Evolutionary conservation across 2,797 vertebrate species (phyloP).

Genomic region (Dendrocincla fuliginosa): DNA sequence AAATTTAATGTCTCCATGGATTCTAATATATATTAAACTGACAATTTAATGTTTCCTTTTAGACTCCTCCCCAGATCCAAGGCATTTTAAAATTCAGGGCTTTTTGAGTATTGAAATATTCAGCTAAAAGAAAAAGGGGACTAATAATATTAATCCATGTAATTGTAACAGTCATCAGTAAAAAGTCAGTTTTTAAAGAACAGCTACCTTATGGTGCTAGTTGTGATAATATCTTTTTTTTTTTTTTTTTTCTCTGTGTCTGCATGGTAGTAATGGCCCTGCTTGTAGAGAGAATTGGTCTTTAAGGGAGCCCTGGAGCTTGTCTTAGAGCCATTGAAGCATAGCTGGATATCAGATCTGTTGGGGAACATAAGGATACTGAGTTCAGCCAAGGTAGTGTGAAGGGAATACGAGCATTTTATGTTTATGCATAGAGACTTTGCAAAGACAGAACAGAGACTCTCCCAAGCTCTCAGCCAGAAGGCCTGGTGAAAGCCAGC

Average conservation of each 20-base stretch:
- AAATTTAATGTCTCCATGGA: slow-evolving; percentile 26
- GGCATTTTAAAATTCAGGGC: slow-evolving; percentile 35
- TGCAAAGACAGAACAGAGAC: not conserved
- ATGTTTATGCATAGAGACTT: not conserved
- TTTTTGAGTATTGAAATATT: slow-evolving; percentile 1
- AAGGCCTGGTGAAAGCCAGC: not conserved
- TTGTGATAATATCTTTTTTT: not conserved
- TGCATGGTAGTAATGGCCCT: not conserved
- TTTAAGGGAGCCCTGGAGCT: slow-evolving; percentile 1
- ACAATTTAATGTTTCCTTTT: slow-evolving; percentile 54
- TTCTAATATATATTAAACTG: slow-evolving; percentile 44
- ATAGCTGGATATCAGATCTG: not conserved
- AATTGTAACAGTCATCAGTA: slow-evolving; percentile 4
- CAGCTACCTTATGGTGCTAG: not conserved
- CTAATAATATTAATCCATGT: slow-evolving; percentile 50
- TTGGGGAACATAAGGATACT: not conserved
- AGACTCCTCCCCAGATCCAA: slow-evolving; percentile 21
- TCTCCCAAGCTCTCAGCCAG: not conserved
- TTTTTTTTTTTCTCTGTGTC: slow-evolving; percentile 1
- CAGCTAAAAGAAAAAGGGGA: slow-evolving; percentile 1
- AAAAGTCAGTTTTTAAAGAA: slow-evolving; percentile 48
- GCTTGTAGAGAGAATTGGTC: not conserved
- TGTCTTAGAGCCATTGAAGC: not conserved
- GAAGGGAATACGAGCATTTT: not conserved
- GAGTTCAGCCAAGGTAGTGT: not conserved